Evolutionary conservation across 2,797 vertebrate species (phyloP).

Genomic region (Urosaurus nigricauda): DNA sequence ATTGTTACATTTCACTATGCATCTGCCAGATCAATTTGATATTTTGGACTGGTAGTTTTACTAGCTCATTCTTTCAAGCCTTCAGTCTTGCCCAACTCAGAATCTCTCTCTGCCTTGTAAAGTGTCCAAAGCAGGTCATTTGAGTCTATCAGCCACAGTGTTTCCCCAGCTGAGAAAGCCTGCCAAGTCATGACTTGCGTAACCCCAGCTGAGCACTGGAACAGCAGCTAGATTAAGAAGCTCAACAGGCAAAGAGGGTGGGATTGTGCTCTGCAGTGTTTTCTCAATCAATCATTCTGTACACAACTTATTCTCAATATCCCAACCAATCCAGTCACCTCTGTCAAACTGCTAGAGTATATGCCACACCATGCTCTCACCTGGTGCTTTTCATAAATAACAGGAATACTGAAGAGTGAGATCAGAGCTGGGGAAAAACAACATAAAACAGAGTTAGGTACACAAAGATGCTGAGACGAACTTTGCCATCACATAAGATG

Average conservation of each 20-base stretch:
- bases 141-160: not conserved
- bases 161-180: not conserved
- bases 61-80: not conserved
- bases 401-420: constrained; percentile 91
- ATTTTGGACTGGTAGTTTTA: not conserved
- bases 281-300: not conserved
- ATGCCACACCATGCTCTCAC: constrained; percentile 72
- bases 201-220: constrained; percentile 4
- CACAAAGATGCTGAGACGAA: too few relatives aligned
- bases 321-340: not conserved
- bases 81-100: not conserved
- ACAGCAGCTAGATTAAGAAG: not conserved
- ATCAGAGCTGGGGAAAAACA: constrained; percentile 85
- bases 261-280: not conserved
- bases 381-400: constrained; percentile 97
- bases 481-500: too few relatives aligned
- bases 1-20: not conserved
- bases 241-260: not conserved
- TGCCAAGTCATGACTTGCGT: constrained; percentile 13
- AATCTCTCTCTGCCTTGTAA: not conserved
- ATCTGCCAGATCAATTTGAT: not conserved
- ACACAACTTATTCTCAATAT: not conserved
- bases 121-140: not conserved
- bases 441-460: constrained; percentile 42
- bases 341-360: not conserved